These are phyloP conservation scores for Aptenodytes patagonicus DNA, from an alignment of 2,113 vertebrate species.

Conservation along the genomic window DNA sequence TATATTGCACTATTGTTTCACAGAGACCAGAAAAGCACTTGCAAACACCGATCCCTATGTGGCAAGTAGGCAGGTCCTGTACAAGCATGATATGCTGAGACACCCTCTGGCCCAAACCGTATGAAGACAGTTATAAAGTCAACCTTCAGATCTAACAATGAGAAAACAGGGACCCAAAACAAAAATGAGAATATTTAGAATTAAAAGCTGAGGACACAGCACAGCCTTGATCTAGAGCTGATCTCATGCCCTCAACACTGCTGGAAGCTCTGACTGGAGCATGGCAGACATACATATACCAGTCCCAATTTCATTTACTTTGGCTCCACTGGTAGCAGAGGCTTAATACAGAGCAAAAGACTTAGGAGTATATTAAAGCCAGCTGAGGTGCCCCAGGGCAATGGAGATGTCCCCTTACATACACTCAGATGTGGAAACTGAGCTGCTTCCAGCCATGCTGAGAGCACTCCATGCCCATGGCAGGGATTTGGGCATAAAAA, in stretches of 20 bases:
- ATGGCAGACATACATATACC: background rate
- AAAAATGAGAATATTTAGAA: background rate
- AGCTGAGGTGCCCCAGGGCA: background rate
- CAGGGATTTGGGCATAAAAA: background rate
- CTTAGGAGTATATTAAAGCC: background rate
- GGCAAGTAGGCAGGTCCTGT: background rate
- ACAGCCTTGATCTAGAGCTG: background rate
- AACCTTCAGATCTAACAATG: background rate
- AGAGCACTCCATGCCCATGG: background rate
- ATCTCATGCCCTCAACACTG: background rate
- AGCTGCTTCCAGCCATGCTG: background rate
- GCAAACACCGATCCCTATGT: background rate
- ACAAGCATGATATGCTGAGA: background rate
- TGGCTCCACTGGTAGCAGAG: background rate
- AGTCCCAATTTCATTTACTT: background rate
- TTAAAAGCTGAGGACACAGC: background rate
- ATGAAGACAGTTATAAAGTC: background rate
- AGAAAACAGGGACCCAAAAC: background rate
- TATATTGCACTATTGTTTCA: background rate
- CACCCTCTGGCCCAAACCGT: background rate
- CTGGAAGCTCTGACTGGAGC: background rate
- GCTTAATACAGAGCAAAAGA: background rate
- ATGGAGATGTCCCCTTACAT: background rate
- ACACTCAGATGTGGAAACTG: background rate
- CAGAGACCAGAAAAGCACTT: background rate